These are phyloP conservation scores for Acestrorhynchus altus DNA, from an alignment of 2,797 vertebrate species.

Conservation along the genomic window DNA sequence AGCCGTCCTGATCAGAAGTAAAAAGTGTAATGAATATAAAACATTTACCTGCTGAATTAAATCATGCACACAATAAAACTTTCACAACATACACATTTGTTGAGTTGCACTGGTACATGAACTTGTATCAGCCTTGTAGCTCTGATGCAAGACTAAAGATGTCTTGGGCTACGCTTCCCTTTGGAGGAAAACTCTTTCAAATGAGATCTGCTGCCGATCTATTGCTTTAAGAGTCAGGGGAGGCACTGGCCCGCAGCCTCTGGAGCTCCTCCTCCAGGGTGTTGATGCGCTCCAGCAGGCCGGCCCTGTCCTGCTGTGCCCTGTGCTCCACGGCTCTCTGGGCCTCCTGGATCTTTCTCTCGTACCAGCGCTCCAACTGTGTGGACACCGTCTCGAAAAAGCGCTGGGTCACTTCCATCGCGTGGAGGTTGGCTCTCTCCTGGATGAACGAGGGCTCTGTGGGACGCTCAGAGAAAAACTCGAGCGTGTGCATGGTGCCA, in stretches of 20 bases:
- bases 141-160: background rate
- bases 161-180: background rate
- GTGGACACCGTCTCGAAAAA: constrained; percentile 91
- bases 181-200: background rate
- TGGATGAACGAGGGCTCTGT: constrained; percentile 65
- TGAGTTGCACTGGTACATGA: too few relatives aligned
- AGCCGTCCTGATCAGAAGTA: too few relatives aligned
- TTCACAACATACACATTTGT: too few relatives aligned
- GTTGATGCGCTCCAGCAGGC: constrained; percentile 82
- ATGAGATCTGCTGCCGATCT: background rate
- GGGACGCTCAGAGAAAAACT: constrained; percentile 63
- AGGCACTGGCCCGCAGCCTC: constrained; percentile 80
- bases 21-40: too few relatives aligned
- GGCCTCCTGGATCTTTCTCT: constrained; percentile 86
- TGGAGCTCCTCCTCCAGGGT: constrained; percentile 86
- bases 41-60: too few relatives aligned
- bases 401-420: constrained; percentile 85
- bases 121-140: too few relatives aligned
- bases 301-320: constrained; percentile 80
- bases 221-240: constrained; percentile 56
- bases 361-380: constrained; percentile 92
- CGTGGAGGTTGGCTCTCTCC: constrained; percentile 79
- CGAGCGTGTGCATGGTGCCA: constrained; percentile 58
- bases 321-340: constrained; percentile 79
- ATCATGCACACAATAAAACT: too few relatives aligned